A percentile compares a stretch with the other conserved stretches of the same genome.
Conservation (phyloP, 2,888 invertebrate genomes). For the Laothoe populi region DNA sequence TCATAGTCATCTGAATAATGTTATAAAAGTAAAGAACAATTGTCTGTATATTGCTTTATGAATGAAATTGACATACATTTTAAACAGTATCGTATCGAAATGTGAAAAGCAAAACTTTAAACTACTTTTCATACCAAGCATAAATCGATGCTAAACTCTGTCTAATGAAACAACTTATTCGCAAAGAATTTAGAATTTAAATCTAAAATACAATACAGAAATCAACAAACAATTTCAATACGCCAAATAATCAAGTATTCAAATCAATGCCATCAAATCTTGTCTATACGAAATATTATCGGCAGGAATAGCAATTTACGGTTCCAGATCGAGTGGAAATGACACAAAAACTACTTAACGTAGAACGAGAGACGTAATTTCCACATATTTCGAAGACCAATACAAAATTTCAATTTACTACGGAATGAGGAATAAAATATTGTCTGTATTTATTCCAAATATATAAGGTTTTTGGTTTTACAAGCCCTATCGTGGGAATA, state of each 20-base stretch:
- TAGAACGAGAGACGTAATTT: not conserved
- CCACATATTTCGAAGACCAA: slow-evolving; percentile 1
- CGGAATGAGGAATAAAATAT: not conserved
- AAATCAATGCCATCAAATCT: not conserved
- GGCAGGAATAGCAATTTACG: not conserved
- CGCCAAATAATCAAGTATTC: not conserved
- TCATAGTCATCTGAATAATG: no score
- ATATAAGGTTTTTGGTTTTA: slow-evolving; percentile 26
- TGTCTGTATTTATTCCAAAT: not conserved
- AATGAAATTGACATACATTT: no score
- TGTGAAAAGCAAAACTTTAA: no score
- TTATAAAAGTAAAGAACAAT: no score
- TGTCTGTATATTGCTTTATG: no score
- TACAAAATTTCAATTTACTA: not conserved
- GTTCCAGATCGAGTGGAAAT: slow-evolving; percentile 4
- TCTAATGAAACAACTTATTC: no score
- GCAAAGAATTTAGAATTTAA: no score
- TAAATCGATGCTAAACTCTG: no score
- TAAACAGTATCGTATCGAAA: no score
- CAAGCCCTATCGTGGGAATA: slow-evolving; percentile 34
- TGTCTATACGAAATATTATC: not conserved
- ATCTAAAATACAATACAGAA: not conserved
- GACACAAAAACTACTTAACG: slow-evolving; percentile 1
- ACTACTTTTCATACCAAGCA: no score
- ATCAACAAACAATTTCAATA: no score